Percentiles rank a stretch among this genome's conserved stretches.
Evolutionary conservation across 1,140 invertebrate species (phyloP).

Genomic region (Choristoneura fumiferana): DNA sequence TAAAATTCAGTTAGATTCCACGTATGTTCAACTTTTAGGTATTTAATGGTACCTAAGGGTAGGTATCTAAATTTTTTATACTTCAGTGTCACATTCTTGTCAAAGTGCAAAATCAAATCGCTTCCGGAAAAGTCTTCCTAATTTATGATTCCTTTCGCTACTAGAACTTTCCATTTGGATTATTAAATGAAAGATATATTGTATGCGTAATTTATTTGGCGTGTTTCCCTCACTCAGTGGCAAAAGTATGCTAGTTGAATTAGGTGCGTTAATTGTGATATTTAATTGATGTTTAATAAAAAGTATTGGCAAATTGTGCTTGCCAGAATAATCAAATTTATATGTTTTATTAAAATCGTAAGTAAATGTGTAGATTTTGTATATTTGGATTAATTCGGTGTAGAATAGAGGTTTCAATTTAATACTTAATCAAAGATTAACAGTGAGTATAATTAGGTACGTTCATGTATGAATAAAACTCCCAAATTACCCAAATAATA

Average conservation of each 20-base stretch:
- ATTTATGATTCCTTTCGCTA: conserved; percentile 21
- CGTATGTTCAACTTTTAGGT: too few species aligned
- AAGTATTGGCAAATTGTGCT: not conserved
- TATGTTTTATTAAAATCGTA: not conserved
- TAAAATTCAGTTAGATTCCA: too few species aligned
- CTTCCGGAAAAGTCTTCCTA: conserved; percentile 34
- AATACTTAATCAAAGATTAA: not conserved
- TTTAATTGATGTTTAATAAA: not conserved
- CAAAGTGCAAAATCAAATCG: not conserved
- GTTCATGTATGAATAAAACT: not conserved
- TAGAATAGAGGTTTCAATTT: not conserved
- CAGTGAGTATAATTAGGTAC: too few species aligned
- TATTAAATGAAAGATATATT: conserved; percentile 17
- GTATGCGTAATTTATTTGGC: conserved; percentile 5
- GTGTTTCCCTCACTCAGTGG: too few species aligned
- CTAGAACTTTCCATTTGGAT: conserved; percentile 23
- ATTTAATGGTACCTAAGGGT: too few species aligned
- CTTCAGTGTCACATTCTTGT: not conserved
- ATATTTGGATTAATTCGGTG: not conserved
- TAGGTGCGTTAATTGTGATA: conserved; percentile 1
- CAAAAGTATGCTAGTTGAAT: not conserved
- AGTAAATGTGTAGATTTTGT: too few species aligned
- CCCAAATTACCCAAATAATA: not conserved
- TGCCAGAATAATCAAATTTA: not conserved
- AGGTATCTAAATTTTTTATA: too few species aligned